Evolutionary conservation across 92 coral and sea anemone species (phyloP), one percentile per base, ranked within the genome.

Genomic region (Galaxea fascicularis): DNA sequence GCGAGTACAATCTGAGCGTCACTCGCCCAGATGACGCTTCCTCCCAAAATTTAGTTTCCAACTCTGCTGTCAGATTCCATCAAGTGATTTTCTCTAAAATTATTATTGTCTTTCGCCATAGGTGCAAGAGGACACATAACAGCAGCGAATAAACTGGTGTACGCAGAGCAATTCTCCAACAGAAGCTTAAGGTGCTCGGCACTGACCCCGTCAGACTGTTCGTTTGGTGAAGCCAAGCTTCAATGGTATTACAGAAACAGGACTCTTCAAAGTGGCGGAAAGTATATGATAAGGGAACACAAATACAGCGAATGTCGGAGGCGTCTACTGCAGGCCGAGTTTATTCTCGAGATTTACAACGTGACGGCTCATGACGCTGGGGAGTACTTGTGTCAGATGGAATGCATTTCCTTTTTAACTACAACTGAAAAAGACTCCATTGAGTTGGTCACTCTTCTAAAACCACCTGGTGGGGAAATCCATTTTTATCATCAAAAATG

Each of bases 231-330:
- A 1, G 57, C 39, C 53, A 20, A 18, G 18, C 24, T 71, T 16
- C 24, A 56, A 10, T 71, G 76, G 76, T 20, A 71, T 8, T 7
- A 22, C 21, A 16, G 76, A 45, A 71, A 71, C 76, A 71, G 0
- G 30, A 71, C 58, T 17, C 57, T 71, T 14, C 56, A 47, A 45
- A 71, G 46, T 58, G 45, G 24, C 35, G 45, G 57, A 16, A 71
- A 71, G 76, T 71, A 71, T 22, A 46, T 31, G 0, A 71, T 71
- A 45, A 71, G 20, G 58, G 24, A n/a, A 47, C 76, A 71, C 1
- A n/a, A 14, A 0, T 45, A 22, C 17, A 11, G 15, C 30, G 20
- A 71, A 16, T 71, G 76, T 15, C 10, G 1, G n/a, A 1, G 0
- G 0, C 76, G 76, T 16, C 0, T 22, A 1, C 20, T 71, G 1